Evolutionary conservation across 2,888 invertebrate species (phyloP).

Genomic region (Pseudanteris insignis): DNA sequence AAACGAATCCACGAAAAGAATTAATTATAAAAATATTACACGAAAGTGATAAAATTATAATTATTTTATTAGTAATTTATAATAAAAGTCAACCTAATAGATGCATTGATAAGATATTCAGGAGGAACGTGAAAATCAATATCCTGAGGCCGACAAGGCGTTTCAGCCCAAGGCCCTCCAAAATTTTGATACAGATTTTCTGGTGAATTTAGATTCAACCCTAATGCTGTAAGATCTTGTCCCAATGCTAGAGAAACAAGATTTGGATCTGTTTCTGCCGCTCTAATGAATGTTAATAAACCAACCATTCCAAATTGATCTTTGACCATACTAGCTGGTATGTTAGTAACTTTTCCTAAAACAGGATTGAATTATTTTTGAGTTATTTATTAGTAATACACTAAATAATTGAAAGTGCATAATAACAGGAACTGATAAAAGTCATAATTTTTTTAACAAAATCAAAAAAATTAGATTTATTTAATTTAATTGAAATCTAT

Average conservation of each 20-base stretch:
- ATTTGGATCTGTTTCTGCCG: slow-evolving; percentile 96
- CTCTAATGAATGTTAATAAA: slow-evolving; percentile 95
- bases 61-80: no score
- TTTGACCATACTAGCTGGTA: slow-evolving; percentile 97
- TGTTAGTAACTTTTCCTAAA: slow-evolving; percentile 95
- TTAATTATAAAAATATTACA: no score
- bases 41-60: no score
- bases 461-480: no score
- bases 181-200: slow-evolving; percentile 98
- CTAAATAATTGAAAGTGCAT: no score
- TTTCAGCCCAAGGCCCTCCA: slow-evolving; percentile 98
- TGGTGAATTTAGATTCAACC: slow-evolving; percentile 97
- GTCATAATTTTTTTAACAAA: slow-evolving; percentile 25
- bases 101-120: slow-evolving; percentile 97
- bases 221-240: slow-evolving; percentile 96
- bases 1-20: no score
- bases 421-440: no score
- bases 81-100: slow-evolving; percentile 73
- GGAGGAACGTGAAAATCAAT: slow-evolving; percentile 98
- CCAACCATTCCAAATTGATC: slow-evolving; percentile 99
- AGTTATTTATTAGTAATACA: slow-evolving; percentile 1
- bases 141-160: slow-evolving; percentile 97
- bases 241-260: slow-evolving; percentile 96
- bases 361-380: slow-evolving; percentile 18
- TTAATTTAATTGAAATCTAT: no score